Conservation (phyloP, 2,888 invertebrate species). For the Spodoptera exigua region DNA sequence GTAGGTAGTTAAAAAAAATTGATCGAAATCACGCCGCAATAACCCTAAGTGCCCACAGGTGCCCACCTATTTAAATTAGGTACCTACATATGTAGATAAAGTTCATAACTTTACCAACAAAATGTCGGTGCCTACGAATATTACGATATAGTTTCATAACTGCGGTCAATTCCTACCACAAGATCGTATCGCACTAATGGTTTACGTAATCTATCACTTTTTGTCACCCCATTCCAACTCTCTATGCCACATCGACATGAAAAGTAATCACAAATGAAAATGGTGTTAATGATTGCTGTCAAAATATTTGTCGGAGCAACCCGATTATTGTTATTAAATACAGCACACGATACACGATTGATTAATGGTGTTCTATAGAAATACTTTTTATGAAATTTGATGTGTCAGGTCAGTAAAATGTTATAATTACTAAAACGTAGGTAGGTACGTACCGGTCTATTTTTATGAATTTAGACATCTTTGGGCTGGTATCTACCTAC, state of each 20-base stretch:
- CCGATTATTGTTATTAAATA: constrained; percentile 46
- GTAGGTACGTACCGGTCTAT: too few relatives aligned
- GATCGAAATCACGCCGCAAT: constrained; percentile 28
- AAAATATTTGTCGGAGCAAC: constrained; percentile 50
- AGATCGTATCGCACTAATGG: constrained; percentile 78
- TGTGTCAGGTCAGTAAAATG: neutral
- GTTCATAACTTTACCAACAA: constrained; percentile 19
- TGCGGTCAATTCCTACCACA: constrained; percentile 50
- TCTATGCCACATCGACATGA: constrained; percentile 40
- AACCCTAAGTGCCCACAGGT: neutral
- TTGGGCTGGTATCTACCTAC: neutral
- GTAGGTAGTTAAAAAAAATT: constrained; percentile 8
- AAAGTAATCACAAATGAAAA: constrained; percentile 55
- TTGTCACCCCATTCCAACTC: constrained; percentile 67
- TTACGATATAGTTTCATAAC: constrained; percentile 45
- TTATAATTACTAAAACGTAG: neutral
- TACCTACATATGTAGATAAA: too few relatives aligned
- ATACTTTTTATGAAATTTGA: constrained; percentile 4
- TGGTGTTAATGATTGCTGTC: constrained; percentile 41
- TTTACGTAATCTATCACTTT: constrained; percentile 73
- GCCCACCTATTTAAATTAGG: neutral
- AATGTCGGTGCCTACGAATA: constrained; percentile 32
- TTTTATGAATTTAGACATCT: neutral
- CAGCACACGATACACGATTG: constrained; percentile 12
- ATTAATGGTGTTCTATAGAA: constrained; percentile 20